Conservation (phyloP, 2,113 vertebrate species). For the Psittacula cyanocephala region DNA sequence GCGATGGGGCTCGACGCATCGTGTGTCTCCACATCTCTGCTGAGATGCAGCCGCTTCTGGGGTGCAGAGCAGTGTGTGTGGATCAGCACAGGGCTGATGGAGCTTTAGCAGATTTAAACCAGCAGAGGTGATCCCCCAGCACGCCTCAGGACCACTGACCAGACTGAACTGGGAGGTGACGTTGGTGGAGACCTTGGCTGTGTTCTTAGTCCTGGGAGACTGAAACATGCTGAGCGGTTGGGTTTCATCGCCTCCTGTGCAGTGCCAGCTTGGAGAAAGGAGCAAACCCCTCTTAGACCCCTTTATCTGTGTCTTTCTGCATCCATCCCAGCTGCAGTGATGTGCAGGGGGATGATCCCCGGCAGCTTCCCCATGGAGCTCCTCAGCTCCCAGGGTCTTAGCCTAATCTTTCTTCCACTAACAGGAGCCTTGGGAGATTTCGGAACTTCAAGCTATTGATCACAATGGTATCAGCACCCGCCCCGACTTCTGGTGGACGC, state of each 20-base stretch:
- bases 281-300: not conserved
- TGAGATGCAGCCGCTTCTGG: not conserved
- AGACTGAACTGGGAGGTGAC: not conserved
- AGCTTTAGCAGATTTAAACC: not conserved
- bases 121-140: not conserved
- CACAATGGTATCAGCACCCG: not conserved
- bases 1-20: accelerated
- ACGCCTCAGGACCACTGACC: not conserved
- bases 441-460: not conserved
- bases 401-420: not conserved
- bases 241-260: not conserved
- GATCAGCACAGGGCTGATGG: not conserved
- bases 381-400: not conserved
- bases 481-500: not conserved
- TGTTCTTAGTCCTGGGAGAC: not conserved
- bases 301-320: not conserved
- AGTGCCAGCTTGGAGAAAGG: not conserved
- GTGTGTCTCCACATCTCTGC: not conserved
- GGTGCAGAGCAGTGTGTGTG: not conserved
- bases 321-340: not conserved
- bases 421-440: not conserved
- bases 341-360: not conserved
- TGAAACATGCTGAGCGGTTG: not conserved
- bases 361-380: not conserved
- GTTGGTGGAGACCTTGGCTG: not conserved